These are phyloP conservation scores for Hyphantria cunea DNA, from an alignment of 1,140 invertebrate genomes.

Conservation along the genomic window DNA sequence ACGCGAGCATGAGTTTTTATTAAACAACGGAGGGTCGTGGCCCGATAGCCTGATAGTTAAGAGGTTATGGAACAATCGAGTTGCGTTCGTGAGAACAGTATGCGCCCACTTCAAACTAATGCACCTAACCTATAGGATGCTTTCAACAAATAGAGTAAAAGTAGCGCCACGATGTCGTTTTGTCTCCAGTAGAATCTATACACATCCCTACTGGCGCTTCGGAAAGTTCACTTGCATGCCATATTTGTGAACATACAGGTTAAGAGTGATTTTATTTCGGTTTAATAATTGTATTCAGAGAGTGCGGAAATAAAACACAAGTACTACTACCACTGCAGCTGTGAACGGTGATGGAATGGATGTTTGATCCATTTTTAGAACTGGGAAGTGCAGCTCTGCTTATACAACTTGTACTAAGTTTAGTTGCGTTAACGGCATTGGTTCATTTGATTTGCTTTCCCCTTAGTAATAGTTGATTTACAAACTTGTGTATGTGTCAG, in stretches of 20 bases:
- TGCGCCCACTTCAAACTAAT: slow-evolving; percentile 68
- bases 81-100: slow-evolving; percentile 65
- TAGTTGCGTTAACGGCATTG: neutral
- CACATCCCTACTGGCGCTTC: neutral
- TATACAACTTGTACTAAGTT: slow-evolving; percentile 5
- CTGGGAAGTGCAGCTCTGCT: slow-evolving; percentile 24
- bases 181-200: slow-evolving; percentile 22
- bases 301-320: slow-evolving; percentile 13
- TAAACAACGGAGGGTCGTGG: slow-evolving; percentile 62
- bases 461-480: too few species aligned
- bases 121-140: slow-evolving; percentile 47
- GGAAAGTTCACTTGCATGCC: neutral
- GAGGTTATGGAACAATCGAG: slow-evolving; percentile 67
- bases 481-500: neutral
- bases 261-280: slow-evolving; percentile 3
- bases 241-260: neutral
- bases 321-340: slow-evolving; percentile 5
- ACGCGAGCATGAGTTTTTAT: slow-evolving; percentile 44
- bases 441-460: neutral
- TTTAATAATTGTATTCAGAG: slow-evolving; percentile 4
- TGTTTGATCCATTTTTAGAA: slow-evolving; percentile 27
- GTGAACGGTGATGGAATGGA: slow-evolving; percentile 21
- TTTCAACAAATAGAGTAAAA: slow-evolving; percentile 29
- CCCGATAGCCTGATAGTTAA: slow-evolving; percentile 69
- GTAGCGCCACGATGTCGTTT: slow-evolving; percentile 27